Conservation (phyloP, 1,140 invertebrate genomes). For the Conus betulinus region DNA sequence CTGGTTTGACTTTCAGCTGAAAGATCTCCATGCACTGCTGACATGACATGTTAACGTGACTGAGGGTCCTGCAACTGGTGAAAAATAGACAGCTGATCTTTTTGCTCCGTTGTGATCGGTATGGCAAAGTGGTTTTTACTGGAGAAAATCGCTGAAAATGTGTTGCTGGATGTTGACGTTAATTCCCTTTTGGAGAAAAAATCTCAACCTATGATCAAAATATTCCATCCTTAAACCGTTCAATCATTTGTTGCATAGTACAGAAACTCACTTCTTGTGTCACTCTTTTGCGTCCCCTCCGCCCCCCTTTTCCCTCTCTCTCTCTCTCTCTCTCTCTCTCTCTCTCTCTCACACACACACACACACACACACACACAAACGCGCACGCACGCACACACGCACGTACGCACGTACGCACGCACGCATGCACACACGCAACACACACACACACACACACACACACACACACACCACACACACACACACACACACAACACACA, state of each 20-base stretch:
- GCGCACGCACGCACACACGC: too few species aligned
- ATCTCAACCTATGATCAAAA: background rate
- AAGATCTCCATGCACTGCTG: too few species aligned
- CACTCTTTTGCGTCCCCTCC: constrained; percentile 22
- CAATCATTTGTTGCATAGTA: background rate
- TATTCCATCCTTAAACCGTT: background rate
- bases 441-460: background rate
- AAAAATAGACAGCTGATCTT: background rate
- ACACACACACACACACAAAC: too few species aligned
- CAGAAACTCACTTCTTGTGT: constrained; percentile 4
- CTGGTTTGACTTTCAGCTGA: too few species aligned
- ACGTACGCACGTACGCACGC: background rate
- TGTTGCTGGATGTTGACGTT: background rate
- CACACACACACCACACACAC: background rate
- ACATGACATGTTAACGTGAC: too few species aligned
- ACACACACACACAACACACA: background rate
- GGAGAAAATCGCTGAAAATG: background rate
- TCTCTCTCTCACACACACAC: background rate
- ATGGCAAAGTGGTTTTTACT: background rate
- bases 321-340: constrained; percentile 17
- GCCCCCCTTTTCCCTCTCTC: constrained; percentile 1
- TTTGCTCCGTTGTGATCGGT: background rate
- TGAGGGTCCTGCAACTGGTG: too few species aligned
- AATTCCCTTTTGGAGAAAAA: background rate
- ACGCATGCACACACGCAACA: too few species aligned